These are phyloP conservation scores for Drosophila diplacantha DNA, from an alignment of 2,888 invertebrate genomes.

Conservation along the genomic window DNA sequence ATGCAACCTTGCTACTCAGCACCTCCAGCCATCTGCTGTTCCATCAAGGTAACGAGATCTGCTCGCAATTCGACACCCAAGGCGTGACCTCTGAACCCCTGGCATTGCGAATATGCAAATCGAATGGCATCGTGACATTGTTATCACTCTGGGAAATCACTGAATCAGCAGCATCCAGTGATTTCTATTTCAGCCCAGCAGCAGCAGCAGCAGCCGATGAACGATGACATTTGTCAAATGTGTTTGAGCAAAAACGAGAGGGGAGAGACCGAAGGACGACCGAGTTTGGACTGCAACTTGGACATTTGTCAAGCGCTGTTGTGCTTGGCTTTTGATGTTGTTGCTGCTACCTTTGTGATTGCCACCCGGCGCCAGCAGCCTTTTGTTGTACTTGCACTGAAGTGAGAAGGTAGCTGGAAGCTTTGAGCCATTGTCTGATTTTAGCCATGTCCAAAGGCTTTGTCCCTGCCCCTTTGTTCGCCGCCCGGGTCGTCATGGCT, in stretches of 20 bases:
- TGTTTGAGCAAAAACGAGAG: slow-evolving; percentile 9
- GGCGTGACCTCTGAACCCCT: slow-evolving; percentile 14
- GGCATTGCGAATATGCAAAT: slow-evolving; percentile 48
- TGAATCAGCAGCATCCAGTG: slow-evolving; percentile 46
- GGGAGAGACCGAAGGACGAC: slow-evolving; percentile 7
- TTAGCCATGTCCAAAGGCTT: slow-evolving; percentile 36
- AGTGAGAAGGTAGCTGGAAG: slow-evolving; percentile 21
- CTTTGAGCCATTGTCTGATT: slow-evolving; percentile 46
- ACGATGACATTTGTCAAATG: slow-evolving; percentile 49
- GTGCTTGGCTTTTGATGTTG: slow-evolving; percentile 45
- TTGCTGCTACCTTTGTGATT: slow-evolving; percentile 31
- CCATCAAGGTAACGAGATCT: slow-evolving; percentile 10
- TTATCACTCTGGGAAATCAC: slow-evolving; percentile 57
- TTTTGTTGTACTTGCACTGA: slow-evolving; percentile 29
- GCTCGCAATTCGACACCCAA: slow-evolving; percentile 13
- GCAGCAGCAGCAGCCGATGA: slow-evolving; percentile 30
- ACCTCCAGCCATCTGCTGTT: background rate
- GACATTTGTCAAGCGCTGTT: slow-evolving; percentile 52
- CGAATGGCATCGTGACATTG: slow-evolving; percentile 49
- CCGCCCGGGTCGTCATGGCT: slow-evolving; percentile 48
- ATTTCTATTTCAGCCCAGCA: slow-evolving; percentile 42
- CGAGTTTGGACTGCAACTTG: slow-evolving; percentile 28
- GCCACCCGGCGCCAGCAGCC: slow-evolving; percentile 36
- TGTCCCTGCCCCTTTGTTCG: slow-evolving; percentile 29
- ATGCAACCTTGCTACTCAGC: background rate